Percentiles rank a stretch among this genome's conserved stretches.
These are phyloP conservation scores for Hypsopygia costalis DNA, from an alignment of 2,888 invertebrate species.

Conservation along the genomic window DNA sequence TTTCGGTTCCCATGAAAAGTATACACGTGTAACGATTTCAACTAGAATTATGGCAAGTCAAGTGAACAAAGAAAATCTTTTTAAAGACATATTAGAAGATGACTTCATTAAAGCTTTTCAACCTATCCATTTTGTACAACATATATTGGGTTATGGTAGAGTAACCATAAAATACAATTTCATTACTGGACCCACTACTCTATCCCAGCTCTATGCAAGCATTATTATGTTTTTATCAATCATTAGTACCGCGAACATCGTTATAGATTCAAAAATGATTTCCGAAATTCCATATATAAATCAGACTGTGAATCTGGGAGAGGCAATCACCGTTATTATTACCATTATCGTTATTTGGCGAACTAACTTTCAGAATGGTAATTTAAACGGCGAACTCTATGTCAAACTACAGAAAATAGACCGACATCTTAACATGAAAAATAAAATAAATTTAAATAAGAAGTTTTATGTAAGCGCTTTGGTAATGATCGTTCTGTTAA, in stretches of 20 bases:
- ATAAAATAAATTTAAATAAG: conserved; percentile 28
- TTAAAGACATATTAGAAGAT: too few relatives aligned
- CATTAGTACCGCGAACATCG: conserved; percentile 22
- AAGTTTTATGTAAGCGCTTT: conserved; percentile 19
- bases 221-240: conserved; percentile 32
- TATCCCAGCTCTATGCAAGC: conserved; percentile 34
- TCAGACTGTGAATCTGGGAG: conserved; percentile 32
- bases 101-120: too few relatives aligned
- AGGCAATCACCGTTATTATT: conserved; percentile 26
- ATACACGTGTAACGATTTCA: too few relatives aligned
- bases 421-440: conserved; percentile 32
- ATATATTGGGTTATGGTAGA: conserved; percentile 39
- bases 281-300: conserved; percentile 25
- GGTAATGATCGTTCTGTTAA: conserved; percentile 1
- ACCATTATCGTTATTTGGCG: conserved; percentile 29
- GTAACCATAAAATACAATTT: too few relatives aligned
- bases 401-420: conserved; percentile 57
- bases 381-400: conserved; percentile 36
- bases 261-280: conserved; percentile 24
- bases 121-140: conserved; percentile 35
- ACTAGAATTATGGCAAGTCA: too few relatives aligned
- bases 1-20: too few relatives aligned
- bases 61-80: conserved; percentile 45
- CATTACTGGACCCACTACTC: conserved; percentile 33
- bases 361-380: conserved; percentile 26